A percentile compares a stretch with the other conserved stretches of the same genome.
Evolutionary conservation across 37 sponge, comb jelly and placozoan species (phyloP).

Genomic region (Spongilla lacustris): DNA sequence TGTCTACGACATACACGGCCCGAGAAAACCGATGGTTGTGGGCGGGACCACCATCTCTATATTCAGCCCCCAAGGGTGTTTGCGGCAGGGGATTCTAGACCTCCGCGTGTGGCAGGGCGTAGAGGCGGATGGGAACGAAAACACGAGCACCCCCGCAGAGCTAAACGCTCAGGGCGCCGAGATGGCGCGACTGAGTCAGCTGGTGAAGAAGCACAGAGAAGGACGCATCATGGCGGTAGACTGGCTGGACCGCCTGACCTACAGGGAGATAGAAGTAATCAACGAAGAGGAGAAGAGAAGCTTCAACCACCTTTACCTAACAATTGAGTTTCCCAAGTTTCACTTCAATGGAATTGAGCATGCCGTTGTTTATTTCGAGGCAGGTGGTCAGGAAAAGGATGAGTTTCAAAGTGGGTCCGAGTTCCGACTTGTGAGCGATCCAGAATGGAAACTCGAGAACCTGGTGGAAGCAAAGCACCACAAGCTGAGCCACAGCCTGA

Average conservation of each 20-base stretch:
- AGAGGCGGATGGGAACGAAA: constrained; percentile 61
- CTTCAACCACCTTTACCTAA: constrained; percentile 81
- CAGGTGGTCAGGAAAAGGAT: constrained; percentile 52
- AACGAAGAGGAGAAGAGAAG: constrained; percentile 89
- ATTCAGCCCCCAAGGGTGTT: constrained; percentile 80
- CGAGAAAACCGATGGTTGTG: constrained; percentile 50
- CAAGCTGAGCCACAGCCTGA: constrained; percentile 80
- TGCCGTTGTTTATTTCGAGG: constrained; percentile 80
- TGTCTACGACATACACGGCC: constrained; percentile 76
- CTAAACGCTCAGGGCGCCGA: constrained; percentile 47
- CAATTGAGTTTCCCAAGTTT: constrained; percentile 88
- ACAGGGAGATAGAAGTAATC: constrained; percentile 91
- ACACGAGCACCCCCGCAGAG: constrained; percentile 67
- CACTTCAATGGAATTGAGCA: constrained; percentile 73
- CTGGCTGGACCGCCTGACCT: constrained; percentile 95
- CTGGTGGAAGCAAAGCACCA: constrained; percentile 94
- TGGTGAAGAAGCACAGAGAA: constrained; percentile 87
- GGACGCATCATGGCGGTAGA: constrained; percentile 92
- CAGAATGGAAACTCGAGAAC: constrained; percentile 86
- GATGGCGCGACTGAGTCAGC: constrained; percentile 71
- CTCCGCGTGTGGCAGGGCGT: constrained; percentile 81
- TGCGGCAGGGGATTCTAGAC: constrained; percentile 83
- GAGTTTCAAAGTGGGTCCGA: constrained; percentile 30
- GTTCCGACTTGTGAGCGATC: constrained; percentile 66
- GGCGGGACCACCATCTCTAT: constrained; percentile 85